phyloP scores from a whole-genome alignment of 2,888 invertebrate species.

The Lithophane ornitopus region DNA sequence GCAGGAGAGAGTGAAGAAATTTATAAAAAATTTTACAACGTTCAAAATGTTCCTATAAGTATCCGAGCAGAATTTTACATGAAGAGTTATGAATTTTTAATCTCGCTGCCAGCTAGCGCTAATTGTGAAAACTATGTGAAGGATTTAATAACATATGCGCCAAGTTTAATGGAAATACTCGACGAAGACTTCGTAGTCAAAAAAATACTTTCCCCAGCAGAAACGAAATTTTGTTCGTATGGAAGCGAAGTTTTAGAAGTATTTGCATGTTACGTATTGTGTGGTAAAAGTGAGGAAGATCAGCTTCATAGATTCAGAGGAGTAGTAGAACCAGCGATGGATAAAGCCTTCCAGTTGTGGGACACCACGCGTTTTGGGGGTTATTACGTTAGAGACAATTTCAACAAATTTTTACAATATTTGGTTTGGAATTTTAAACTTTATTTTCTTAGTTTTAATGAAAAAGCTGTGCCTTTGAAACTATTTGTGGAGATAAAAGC shows the following conservation, averaged over 20 bases:
- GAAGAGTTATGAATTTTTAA: conserved; percentile 73
- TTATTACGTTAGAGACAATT: conserved; percentile 47
- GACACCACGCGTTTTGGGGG: too few species aligned
- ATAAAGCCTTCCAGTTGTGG: conserved; percentile 43
- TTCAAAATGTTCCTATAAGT: too few species aligned
- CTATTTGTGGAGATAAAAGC: conserved; percentile 68
- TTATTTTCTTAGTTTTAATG: conserved; percentile 17
- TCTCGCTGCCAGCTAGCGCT: conserved; percentile 65
- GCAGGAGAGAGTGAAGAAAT: too few species aligned
- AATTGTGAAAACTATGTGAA: too few species aligned
- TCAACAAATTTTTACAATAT: conserved; percentile 10
- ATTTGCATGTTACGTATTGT: conserved; percentile 67
- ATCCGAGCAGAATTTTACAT: conserved; percentile 56
- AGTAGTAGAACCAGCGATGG: conserved; percentile 68
- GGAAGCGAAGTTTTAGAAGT: conserved; percentile 34
- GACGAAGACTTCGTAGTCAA: too few species aligned
- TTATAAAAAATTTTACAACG: too few species aligned
- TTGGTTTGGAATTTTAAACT: neutral
- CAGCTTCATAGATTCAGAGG: conserved; percentile 67
- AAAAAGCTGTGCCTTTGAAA: conserved; percentile 28
- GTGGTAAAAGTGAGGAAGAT: conserved; percentile 65
- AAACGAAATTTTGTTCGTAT: conserved; percentile 58
- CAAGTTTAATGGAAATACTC: conserved; percentile 62
- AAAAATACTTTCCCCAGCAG: conserved; percentile 44
- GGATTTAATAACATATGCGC: conserved; percentile 1